phyloP scores from a whole-genome alignment of 2,113 vertebrate genomes.

The Amphiprion percula region DNA sequence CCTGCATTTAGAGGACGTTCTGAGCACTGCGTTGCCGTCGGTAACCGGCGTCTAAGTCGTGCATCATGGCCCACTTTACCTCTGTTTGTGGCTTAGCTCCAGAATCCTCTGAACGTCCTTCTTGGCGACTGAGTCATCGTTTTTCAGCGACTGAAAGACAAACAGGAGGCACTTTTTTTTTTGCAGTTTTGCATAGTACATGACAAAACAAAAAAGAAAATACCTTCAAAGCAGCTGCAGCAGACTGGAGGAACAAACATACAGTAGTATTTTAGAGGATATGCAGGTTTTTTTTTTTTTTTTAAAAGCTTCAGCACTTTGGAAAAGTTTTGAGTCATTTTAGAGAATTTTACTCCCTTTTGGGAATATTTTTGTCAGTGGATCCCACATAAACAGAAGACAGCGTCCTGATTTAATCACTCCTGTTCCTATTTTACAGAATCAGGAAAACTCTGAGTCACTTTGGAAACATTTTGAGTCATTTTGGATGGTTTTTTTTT shows the following conservation, averaged over 20 bases:
- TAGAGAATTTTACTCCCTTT: too few species aligned
- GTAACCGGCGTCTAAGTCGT: slow-evolving; percentile 19
- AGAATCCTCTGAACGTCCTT: slow-evolving; percentile 93
- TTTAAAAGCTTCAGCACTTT: too few species aligned
- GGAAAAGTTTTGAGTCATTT: too few species aligned
- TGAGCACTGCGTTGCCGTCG: background rate
- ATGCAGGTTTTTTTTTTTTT: too few species aligned
- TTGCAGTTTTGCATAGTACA: slow-evolving; percentile 28
- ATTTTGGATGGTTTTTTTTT: too few species aligned
- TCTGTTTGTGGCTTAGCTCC: slow-evolving; percentile 95
- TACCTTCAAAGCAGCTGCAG: slow-evolving; percentile 20
- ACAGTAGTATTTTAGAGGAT: too few species aligned
- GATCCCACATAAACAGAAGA: too few species aligned
- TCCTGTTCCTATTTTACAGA: too few species aligned
- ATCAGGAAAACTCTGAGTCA: too few species aligned
- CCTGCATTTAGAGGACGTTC: background rate
- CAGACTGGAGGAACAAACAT: background rate
- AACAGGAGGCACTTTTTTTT: slow-evolving; percentile 38
- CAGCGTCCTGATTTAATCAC: too few species aligned
- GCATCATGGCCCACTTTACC: slow-evolving; percentile 83
- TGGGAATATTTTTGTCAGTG: too few species aligned
- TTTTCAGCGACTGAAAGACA: slow-evolving; percentile 90
- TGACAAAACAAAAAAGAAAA: slow-evolving; percentile 10
- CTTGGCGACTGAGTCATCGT: slow-evolving; percentile 91
- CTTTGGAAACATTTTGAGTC: too few species aligned